Percentiles rank a stretch among this genome's conserved stretches.
Evolutionary conservation across 2,888 invertebrate genomes (phyloP).

Genomic region (Druceiella hillmani): DNA sequence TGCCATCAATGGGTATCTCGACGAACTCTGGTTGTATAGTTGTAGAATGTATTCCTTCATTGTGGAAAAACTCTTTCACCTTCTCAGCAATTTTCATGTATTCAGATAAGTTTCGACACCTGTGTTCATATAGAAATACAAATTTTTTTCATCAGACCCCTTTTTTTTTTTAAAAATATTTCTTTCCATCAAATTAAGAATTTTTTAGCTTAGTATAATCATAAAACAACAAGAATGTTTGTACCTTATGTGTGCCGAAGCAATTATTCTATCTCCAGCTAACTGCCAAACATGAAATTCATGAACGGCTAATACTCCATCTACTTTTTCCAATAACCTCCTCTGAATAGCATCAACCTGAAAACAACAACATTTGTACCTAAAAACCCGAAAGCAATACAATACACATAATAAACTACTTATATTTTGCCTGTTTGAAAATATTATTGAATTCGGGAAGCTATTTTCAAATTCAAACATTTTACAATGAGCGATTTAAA

Average conservation of each 20-base stretch:
- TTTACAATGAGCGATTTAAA: conserved; percentile 1
- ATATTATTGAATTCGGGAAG: neutral
- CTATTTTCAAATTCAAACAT: neutral
- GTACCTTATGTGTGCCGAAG: conserved; percentile 91
- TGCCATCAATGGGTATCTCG: conserved; percentile 61
- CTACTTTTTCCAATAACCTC: conserved; percentile 80
- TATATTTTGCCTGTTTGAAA: conserved; percentile 4
- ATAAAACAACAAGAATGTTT: conserved; percentile 14
- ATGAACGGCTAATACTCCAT: conserved; percentile 93
- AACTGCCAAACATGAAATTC: conserved; percentile 99
- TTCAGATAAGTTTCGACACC: conserved; percentile 88
- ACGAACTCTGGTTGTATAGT: conserved; percentile 98
- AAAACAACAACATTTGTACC: conserved; percentile 23
- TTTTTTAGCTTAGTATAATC: conserved; percentile 2
- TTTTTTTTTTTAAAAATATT: conserved; percentile 5
- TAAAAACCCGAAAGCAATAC: too few species aligned
- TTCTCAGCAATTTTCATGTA: conserved; percentile 97
- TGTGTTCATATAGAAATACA: conserved; percentile 33
- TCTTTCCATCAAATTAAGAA: conserved; percentile 2
- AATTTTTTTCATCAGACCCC: conserved; percentile 12
- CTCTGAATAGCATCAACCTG: conserved; percentile 87
- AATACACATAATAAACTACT: neutral
- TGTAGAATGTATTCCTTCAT: conserved; percentile 97
- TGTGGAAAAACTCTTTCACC: conserved; percentile 96
- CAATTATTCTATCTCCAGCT: conserved; percentile 94